Base-by-base conservation (phyloP, 2,888 invertebrate species). In the Gasteruption jaculator region DNA sequence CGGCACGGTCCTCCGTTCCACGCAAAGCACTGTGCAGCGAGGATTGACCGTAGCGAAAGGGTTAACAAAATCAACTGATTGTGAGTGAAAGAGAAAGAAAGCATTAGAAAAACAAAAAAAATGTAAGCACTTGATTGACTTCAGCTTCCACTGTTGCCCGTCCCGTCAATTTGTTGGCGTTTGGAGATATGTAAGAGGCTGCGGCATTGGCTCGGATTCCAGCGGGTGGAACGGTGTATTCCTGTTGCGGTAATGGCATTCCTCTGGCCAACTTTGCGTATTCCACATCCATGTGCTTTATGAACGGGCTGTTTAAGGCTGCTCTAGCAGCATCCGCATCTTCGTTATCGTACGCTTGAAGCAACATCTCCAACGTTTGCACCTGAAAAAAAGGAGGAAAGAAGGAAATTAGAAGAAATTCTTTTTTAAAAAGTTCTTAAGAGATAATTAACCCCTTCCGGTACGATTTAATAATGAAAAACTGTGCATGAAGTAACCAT, bases 271-370 rank as follows among this genome's bases (percentile, higher is more conserved):
- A 72, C 61, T 86, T 79, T 0, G 91, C 79, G 65, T 91, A 92
- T 65, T 93, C 93, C 5, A 91, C 85, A 68, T 93, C 93, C 91
- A 93, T 91, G 65, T 87, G 87, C 49, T 87, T 83, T 40, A 93
- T 91, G 67, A 93, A 93, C 0, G 92, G 85, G 51, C 82, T 82
- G 43, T 81, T 79, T 2, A 93, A 73, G 1, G 90, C 90, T 29
- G 76, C 72, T 53, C 78, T 77, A 1, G 89, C 89, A n/a, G 79
- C 73, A 29, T 90, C 89, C 0, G 85, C 78, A 68, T 93, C 92
- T 60, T 91, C 89, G 56, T 91, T 90, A 55, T 93, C 92, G 59
- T 83, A 92, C 0, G 88, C 87, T 63, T 83, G 75, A 3, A 92
- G 72, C 5, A 92, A 71, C 71, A 80, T 80, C 71, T 88, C 86